A percentile compares a stretch with the other conserved stretches of the same genome.
Evolutionary conservation across 1,140 invertebrate species (phyloP).

Genomic region (Anadara kagoshimensis): DNA sequence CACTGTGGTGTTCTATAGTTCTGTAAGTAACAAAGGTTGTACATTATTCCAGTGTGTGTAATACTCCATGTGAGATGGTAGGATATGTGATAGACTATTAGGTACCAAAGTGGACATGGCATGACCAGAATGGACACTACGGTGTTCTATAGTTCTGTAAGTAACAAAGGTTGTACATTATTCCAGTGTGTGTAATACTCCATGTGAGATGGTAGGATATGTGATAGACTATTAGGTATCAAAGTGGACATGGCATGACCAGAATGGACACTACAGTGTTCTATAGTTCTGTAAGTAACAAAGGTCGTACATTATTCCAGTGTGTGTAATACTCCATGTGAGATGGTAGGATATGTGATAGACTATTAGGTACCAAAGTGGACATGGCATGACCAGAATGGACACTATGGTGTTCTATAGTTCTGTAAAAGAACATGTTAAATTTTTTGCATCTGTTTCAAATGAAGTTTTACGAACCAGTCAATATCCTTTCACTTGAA

Average conservation of each 20-base stretch:
- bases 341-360: slow-evolving; percentile 78
- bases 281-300: slow-evolving; percentile 53
- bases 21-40: too few relatives aligned
- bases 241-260: slow-evolving; percentile 76
- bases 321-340: slow-evolving; percentile 89
- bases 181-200: slow-evolving; percentile 90
- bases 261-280: slow-evolving; percentile 33
- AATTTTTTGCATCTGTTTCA: neutral
- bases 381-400: slow-evolving; percentile 73
- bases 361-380: slow-evolving; percentile 77
- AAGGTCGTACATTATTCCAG: slow-evolving; percentile 86
- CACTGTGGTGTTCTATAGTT: slow-evolving; percentile 45
- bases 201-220: slow-evolving; percentile 82
- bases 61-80: slow-evolving; percentile 82
- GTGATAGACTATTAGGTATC: slow-evolving; percentile 77
- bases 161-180: too few relatives aligned
- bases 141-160: slow-evolving; percentile 51
- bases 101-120: slow-evolving; percentile 77
- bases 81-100: slow-evolving; percentile 80
- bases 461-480: neutral
- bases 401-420: slow-evolving; percentile 45
- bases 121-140: slow-evolving; percentile 50
- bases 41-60: slow-evolving; percentile 88
- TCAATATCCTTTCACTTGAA: neutral
- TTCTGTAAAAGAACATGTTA: slow-evolving; percentile 35